These are phyloP conservation scores for Cheilosia impressa DNA, from an alignment of 2,888 invertebrate species.

Conservation along the genomic window DNA sequence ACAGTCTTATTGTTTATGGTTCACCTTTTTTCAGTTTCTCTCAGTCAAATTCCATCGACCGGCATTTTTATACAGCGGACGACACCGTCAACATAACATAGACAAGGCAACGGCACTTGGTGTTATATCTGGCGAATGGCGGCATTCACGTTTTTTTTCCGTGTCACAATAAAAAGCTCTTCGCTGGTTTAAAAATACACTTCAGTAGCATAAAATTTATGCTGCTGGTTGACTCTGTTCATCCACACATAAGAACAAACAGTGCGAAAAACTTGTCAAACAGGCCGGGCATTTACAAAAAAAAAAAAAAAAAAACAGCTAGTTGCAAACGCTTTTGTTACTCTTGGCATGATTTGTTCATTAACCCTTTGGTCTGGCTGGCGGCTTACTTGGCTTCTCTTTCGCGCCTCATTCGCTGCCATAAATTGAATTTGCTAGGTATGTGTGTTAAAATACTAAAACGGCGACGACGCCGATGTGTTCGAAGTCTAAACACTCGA, in stretches of 20 bases:
- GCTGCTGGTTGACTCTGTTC: constrained; percentile 13
- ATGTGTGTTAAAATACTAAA: neutral
- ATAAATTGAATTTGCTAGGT: constrained; percentile 10
- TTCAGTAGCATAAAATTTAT: constrained; percentile 13
- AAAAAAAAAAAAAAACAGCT: constrained; percentile 30
- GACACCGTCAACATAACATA: neutral
- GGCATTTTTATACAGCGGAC: constrained; percentile 6
- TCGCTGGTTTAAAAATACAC: constrained; percentile 40
- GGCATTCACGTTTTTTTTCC: constrained; percentile 28
- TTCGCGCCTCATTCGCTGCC: constrained; percentile 13
- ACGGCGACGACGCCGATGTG: neutral
- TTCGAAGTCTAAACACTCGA: neutral
- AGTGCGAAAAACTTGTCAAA: constrained; percentile 37
- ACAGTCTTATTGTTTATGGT: constrained; percentile 17
- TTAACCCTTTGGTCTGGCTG: constrained; percentile 55
- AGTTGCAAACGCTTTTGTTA: constrained; percentile 26
- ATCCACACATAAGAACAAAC: constrained; percentile 1
- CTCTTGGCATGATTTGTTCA: constrained; percentile 54
- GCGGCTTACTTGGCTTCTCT: constrained; percentile 10
- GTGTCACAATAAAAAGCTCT: constrained; percentile 23
- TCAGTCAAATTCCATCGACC: constrained; percentile 9
- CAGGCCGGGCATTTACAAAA: constrained; percentile 27
- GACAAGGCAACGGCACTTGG: constrained; percentile 18
- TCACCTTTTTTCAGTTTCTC: constrained; percentile 5
- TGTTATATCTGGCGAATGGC: constrained; percentile 19